Evolutionary conservation across 2,888 invertebrate species (phyloP).

Genomic region (Cephonodes hylas): DNA sequence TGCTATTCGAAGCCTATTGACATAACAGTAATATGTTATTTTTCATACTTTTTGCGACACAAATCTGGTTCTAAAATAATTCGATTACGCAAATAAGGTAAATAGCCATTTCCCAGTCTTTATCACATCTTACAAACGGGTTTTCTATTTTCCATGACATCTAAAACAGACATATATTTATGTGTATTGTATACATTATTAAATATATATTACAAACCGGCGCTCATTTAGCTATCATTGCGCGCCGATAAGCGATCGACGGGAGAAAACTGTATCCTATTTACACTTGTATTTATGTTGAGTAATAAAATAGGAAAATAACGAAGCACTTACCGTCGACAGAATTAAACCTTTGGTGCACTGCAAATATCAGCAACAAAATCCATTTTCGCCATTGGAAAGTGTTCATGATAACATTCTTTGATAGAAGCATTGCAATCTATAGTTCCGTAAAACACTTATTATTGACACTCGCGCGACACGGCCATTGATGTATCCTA

Average conservation of each 20-base stretch:
- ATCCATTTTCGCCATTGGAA: slow-evolving; percentile 59
- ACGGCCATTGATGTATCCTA: slow-evolving; percentile 59
- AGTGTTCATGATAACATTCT: slow-evolving; percentile 60
- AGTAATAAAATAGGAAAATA: slow-evolving; percentile 19
- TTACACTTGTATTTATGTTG: background rate
- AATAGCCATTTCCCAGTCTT: background rate
- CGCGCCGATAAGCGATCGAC: slow-evolving; percentile 1
- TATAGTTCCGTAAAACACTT: slow-evolving; percentile 55
- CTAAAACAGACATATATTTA: too few species aligned
- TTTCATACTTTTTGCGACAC: background rate
- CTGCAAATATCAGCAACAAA: slow-evolving; percentile 53
- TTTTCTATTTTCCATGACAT: background rate
- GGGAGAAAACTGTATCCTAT: background rate
- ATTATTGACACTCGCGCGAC: slow-evolving; percentile 55
- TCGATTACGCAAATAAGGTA: background rate
- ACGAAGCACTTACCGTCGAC: slow-evolving; percentile 58
- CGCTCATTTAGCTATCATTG: background rate
- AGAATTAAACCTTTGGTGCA: slow-evolving; percentile 49
- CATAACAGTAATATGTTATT: background rate
- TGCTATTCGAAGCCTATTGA: background rate
- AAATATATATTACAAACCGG: too few species aligned
- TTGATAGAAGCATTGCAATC: slow-evolving; percentile 55
- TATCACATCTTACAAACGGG: background rate
- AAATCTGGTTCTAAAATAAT: background rate
- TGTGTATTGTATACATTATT: background rate